Evolutionary conservation across 2,797 vertebrate species (phyloP).

Genomic region (Scyliorhinus canicula): DNA sequence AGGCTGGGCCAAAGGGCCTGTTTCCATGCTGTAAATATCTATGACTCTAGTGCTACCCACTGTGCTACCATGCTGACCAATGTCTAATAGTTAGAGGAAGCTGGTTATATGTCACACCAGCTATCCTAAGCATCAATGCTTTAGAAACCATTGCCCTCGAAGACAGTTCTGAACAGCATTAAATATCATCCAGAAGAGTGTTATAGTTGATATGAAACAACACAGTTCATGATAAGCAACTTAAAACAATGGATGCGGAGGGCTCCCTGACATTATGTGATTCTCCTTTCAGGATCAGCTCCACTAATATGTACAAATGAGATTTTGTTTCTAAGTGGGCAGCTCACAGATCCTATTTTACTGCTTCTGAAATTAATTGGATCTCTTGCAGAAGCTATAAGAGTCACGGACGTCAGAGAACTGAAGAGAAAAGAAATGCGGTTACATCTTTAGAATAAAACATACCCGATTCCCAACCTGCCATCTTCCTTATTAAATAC

Average conservation of each 20-base stretch:
- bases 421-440: background rate
- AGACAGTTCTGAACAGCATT: background rate
- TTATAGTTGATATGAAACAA: background rate
- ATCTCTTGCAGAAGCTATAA: background rate
- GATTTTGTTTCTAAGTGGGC: background rate
- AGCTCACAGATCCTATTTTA: background rate
- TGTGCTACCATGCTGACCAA: too few species aligned
- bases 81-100: background rate
- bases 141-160: background rate
- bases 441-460: background rate
- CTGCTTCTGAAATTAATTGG: background rate
- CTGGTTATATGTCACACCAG: background rate
- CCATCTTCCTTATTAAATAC: background rate
- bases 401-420: background rate
- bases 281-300: background rate
- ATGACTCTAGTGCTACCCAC: too few species aligned
- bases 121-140: background rate
- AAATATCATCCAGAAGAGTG: background rate
- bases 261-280: background rate
- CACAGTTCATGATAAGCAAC: background rate
- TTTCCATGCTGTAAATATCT: too few species aligned
- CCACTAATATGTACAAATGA: background rate
- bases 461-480: background rate
- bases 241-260: background rate
- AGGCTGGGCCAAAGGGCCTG: too few species aligned